phyloP scores from a whole-genome alignment of 1,140 invertebrate genomes.

The Cydia fagiglandana region DNA sequence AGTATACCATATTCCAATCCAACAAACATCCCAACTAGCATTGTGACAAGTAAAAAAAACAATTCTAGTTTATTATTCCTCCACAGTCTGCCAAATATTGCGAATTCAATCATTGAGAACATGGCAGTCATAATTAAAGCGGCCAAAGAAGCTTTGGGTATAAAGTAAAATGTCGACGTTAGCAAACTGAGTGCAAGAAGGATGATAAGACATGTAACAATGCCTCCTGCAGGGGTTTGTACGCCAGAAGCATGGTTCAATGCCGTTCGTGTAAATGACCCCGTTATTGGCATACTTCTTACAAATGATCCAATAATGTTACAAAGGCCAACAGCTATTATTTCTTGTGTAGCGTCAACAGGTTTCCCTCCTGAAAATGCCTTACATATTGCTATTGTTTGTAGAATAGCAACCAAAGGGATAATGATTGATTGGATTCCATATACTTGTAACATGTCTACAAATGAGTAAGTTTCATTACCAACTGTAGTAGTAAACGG shows the following conservation, averaged over 20 bases:
- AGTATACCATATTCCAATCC: constrained; percentile 72
- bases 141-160: constrained; percentile 70
- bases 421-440: constrained; percentile 84
- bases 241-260: constrained; percentile 96
- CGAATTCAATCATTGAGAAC: constrained; percentile 67
- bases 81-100: constrained; percentile 58
- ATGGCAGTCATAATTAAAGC: constrained; percentile 70
- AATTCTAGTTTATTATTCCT: constrained; percentile 61
- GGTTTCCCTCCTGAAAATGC: constrained; percentile 81
- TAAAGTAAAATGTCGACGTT: constrained; percentile 71
- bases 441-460: constrained; percentile 81
- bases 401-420: constrained; percentile 88
- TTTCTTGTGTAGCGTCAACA: constrained; percentile 90
- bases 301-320: constrained; percentile 93
- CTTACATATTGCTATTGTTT: constrained; percentile 92
- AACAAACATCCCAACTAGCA: constrained; percentile 50
- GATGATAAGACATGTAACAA: constrained; percentile 80
- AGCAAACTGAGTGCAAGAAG: constrained; percentile 62
- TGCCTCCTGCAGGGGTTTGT: constrained; percentile 90
- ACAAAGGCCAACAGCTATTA: constrained; percentile 90
- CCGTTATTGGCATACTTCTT: constrained; percentile 92
- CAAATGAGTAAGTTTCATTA: constrained; percentile 80
- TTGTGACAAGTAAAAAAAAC: constrained; percentile 51
- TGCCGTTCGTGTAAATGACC: constrained; percentile 93
- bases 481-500: constrained; percentile 81